Percentiles rank a stretch among this genome's conserved stretches.
Conservation (phyloP, 1,140 invertebrate genomes). For the Heliothis virescens region DNA sequence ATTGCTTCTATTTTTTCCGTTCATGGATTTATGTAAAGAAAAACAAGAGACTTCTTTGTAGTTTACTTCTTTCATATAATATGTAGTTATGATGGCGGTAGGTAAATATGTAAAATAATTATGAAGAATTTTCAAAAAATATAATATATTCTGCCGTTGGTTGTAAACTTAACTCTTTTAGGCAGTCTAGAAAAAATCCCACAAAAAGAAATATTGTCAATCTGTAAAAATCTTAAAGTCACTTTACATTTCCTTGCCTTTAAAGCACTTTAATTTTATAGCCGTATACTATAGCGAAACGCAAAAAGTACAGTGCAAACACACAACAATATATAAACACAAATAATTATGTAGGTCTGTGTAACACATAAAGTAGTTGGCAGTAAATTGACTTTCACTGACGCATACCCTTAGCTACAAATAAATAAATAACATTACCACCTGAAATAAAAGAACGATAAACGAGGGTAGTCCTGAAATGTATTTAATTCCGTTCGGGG, state of each 20-base stretch:
- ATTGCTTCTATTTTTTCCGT: background rate
- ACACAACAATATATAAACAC: background rate
- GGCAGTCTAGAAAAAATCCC: background rate
- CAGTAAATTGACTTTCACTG: slow-evolving; percentile 41
- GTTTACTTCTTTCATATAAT: too few relatives aligned
- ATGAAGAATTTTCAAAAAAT: too few relatives aligned
- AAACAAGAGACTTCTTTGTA: too few relatives aligned
- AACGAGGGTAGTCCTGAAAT: slow-evolving; percentile 78
- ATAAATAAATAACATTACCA: slow-evolving; percentile 82
- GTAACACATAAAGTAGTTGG: slow-evolving; percentile 24
- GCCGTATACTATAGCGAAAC: too few relatives aligned
- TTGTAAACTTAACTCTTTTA: too few relatives aligned
- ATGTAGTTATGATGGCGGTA: too few relatives aligned
- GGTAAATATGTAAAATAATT: too few relatives aligned
- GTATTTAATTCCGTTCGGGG: slow-evolving; percentile 83
- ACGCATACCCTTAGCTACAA: slow-evolving; percentile 37
- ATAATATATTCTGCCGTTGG: too few relatives aligned
- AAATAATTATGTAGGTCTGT: background rate
- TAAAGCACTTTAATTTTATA: too few relatives aligned
- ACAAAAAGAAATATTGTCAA: background rate
- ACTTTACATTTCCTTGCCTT: background rate
- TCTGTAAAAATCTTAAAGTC: background rate
- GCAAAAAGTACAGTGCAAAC: too few relatives aligned
- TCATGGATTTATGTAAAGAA: background rate
- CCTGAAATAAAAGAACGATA: slow-evolving; percentile 85